These are phyloP conservation scores for Gonioctena quinquepunctata DNA, from an alignment of 1,140 invertebrate genomes.

Conservation along the genomic window DNA sequence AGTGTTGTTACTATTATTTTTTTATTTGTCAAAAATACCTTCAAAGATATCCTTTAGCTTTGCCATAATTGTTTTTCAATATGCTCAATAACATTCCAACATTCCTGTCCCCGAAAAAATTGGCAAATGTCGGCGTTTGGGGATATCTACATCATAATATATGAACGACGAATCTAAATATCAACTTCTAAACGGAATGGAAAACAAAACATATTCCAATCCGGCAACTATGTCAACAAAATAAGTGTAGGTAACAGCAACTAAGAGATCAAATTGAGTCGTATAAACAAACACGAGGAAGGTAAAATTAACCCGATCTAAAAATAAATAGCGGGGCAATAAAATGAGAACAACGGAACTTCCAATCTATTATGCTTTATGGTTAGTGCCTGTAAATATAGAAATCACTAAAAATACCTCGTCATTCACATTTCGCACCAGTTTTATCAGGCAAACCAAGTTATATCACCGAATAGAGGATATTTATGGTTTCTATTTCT, in stretches of 20 bases:
- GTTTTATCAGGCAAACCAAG: constrained; percentile 11
- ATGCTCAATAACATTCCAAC: too few relatives aligned
- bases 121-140: too few relatives aligned
- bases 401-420: constrained; percentile 5
- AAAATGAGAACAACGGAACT: constrained; percentile 15
- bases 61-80: too few relatives aligned
- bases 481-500: constrained; percentile 12
- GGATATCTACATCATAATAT: too few relatives aligned
- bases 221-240: too few relatives aligned
- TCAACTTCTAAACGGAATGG: too few relatives aligned
- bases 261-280: not conserved
- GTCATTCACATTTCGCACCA: constrained; percentile 6
- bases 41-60: too few relatives aligned
- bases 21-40: too few relatives aligned
- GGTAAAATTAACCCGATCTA: constrained; percentile 1
- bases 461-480: constrained; percentile 12
- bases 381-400: constrained; percentile 6
- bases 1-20: too few relatives aligned
- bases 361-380: constrained; percentile 10
- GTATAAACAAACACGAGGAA: not conserved
- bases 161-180: too few relatives aligned
- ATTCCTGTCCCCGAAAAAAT: too few relatives aligned
- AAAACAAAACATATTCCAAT: too few relatives aligned
- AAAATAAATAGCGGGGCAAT: not conserved
- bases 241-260: not conserved